Evolutionary conservation across 2,888 invertebrate species (phyloP), one percentile per base, ranked within the genome.

Genomic region (Amphipoea oculea): DNA sequence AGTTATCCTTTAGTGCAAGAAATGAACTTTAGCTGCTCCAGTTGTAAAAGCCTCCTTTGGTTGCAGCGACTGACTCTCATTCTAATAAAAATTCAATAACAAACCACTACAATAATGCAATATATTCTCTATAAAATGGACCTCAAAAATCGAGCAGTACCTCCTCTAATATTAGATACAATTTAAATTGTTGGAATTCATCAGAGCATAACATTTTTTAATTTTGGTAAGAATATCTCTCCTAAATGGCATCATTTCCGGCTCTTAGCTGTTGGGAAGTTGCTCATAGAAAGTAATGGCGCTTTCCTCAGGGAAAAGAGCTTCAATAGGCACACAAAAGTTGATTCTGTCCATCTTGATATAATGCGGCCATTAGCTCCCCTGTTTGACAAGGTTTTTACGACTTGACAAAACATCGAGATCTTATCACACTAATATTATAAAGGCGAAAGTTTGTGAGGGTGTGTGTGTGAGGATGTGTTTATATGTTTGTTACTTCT

Each of bases 191-290:
- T 67, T n/a, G 42, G 14, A 36, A 23, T n/a, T 42, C 7, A 23
- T 54, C 54, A 54, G 0, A 20, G 54, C 54, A 54, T 23, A 23
- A 23, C 7, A 6, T 20, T 54, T 23, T 54, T 54, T 54, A 54
- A 54, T 4, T 76, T 54, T 40, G 6, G 23, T 66, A 54, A 45
- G 36, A 1, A 66, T 57, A 66, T 57, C 17, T 40, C 36, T 40
- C 48, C 14, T 1, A 57, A 79, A 79, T 79, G 57, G 36, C 12
- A n/a, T 29, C 0, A 51, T 68, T 60, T 62, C 29, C 29, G 57
- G 29, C 54, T 2, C n/a, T 20, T 5, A 65, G 29, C 4, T 11
- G 0, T 23, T 29, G 20, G 4, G 4, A 45, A 29, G 20, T 40
- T 70, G 51, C 45, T n/a, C 45, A 48, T 36, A 48, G 20, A 67